Evolutionary conservation across 1,140 invertebrate species (phyloP), one percentile per base, ranked within the genome.

Genomic region (Heterodera carotae): DNA sequence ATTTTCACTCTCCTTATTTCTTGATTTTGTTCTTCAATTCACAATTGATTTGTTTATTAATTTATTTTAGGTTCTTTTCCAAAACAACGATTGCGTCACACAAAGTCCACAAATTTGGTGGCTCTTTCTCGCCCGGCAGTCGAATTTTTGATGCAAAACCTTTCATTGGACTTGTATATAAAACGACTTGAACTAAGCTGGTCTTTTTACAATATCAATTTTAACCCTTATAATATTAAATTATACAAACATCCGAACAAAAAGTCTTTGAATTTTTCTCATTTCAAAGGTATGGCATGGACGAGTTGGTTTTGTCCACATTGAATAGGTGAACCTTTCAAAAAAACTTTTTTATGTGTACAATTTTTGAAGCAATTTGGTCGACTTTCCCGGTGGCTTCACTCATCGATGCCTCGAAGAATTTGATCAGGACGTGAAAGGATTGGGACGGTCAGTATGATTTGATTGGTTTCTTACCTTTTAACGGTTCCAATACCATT

Each of bases 311-410:
- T 22, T 75, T 69, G 18, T 78, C 76, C 22, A 78, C 76, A n/a
- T n/a, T 78, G 48, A 78, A 78, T 27, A n/a, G n/a, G n/a, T n/a
- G n/a, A n/a, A n/a, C n/a, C n/a, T n/a, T n/a, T n/a, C n/a, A n/a
- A n/a, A n/a, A n/a, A n/a, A n/a, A n/a, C n/a, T n/a, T n/a, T n/a
- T n/a, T n/a, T n/a, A n/a, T n/a, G n/a, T n/a, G n/a, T n/a, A n/a
- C n/a, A n/a, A n/a, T n/a, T n/a, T n/a, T n/a, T n/a, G n/a, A n/a
- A 76, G 59, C 33, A 78, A 78, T 77, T 77, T 78, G 76, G 56
- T 59, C 33, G 76, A 78, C 34, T 76, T 78, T 31, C 76, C 76
- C 27, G 76, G 76, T 25, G 76, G 76, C 39, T 78, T 78, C 53
- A 78, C 75, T n/a, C 10, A 10, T 2, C 33, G 53, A 3, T 78